These are phyloP conservation scores for Acanthopleura granulata DNA, from an alignment of 2,888 invertebrate genomes.

Conservation along the genomic window DNA sequence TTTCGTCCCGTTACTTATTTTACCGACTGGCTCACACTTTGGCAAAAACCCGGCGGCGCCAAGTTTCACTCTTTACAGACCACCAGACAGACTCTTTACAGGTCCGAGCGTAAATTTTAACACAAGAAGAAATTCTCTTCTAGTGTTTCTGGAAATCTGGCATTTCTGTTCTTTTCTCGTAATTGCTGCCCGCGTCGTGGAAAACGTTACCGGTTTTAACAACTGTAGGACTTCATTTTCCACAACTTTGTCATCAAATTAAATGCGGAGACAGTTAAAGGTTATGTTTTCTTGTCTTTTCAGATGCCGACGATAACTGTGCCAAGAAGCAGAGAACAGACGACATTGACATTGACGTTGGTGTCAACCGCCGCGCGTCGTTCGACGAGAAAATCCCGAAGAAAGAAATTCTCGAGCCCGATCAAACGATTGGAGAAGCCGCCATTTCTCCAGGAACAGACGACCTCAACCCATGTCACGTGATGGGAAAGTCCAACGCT, in stretches of 20 bases:
- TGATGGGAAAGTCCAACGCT: slow-evolving; percentile 31
- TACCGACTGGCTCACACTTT: background rate
- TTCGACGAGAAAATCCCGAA: background rate
- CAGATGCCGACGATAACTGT: slow-evolving; percentile 21
- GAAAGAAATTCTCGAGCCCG: slow-evolving; percentile 36
- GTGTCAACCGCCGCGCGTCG: background rate
- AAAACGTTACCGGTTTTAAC: too few species aligned
- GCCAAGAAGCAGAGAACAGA: slow-evolving; percentile 45
- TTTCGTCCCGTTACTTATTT: background rate
- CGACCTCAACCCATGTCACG: slow-evolving; percentile 21
- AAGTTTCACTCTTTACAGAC: slow-evolving; percentile 1
- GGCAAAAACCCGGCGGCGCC: background rate
- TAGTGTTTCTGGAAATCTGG: too few species aligned
- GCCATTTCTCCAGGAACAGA: slow-evolving; percentile 24
- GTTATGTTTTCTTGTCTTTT: slow-evolving; percentile 10
- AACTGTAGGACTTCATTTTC: background rate
- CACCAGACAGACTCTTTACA: too few species aligned
- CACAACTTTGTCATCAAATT: background rate
- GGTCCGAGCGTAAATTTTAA: too few species aligned
- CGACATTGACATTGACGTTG: slow-evolving; percentile 32
- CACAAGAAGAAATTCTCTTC: too few species aligned
- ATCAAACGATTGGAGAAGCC: slow-evolving; percentile 29
- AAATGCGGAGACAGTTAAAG: slow-evolving; percentile 2
- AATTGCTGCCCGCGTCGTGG: too few species aligned
- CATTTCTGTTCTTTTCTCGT: too few species aligned